Percentiles rank a stretch among this genome's conserved stretches.
phyloP scores from a whole-genome alignment of 1,140 invertebrate species.

The Reticulitermes speratus region DNA sequence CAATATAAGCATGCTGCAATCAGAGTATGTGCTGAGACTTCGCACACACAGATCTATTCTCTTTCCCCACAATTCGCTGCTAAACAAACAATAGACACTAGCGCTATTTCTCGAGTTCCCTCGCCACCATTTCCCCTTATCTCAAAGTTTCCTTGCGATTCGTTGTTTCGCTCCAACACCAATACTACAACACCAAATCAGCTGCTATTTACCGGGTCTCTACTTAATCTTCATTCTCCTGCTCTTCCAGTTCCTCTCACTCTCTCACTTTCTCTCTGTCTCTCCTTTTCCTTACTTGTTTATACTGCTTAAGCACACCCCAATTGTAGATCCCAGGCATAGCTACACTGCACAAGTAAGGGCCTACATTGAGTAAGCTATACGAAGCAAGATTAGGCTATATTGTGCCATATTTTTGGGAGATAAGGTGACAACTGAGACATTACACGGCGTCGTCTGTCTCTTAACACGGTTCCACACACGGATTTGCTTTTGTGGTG shows the following conservation, averaged over 20 bases:
- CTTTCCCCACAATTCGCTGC: conserved; percentile 7
- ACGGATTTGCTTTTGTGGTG: too few relatives aligned
- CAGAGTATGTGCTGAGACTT: background rate
- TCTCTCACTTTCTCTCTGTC: background rate
- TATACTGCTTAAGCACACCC: background rate
- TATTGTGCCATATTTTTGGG: too few relatives aligned
- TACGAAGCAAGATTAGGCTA: too few relatives aligned
- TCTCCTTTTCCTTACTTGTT: conserved; percentile 16
- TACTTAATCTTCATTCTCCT: conserved; percentile 30
- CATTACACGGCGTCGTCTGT: too few relatives aligned
- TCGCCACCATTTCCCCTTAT: conserved; percentile 14
- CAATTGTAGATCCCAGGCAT: background rate
- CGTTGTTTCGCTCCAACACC: conserved; percentile 6
- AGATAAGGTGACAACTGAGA: too few relatives aligned
- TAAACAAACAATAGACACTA: conserved; percentile 13
- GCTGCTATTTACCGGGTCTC: conserved; percentile 24
- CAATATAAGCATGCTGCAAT: background rate
- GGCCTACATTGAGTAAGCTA: too few relatives aligned
- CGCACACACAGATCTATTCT: background rate
- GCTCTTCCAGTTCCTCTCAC: background rate
- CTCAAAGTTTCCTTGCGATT: background rate
- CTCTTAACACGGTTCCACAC: too few relatives aligned
- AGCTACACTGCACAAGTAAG: too few relatives aligned
- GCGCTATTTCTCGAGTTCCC: background rate
- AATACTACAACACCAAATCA: conserved; percentile 26